phyloP scores from a whole-genome alignment of 2,113 vertebrate species.

The Scortum barcoo region DNA sequence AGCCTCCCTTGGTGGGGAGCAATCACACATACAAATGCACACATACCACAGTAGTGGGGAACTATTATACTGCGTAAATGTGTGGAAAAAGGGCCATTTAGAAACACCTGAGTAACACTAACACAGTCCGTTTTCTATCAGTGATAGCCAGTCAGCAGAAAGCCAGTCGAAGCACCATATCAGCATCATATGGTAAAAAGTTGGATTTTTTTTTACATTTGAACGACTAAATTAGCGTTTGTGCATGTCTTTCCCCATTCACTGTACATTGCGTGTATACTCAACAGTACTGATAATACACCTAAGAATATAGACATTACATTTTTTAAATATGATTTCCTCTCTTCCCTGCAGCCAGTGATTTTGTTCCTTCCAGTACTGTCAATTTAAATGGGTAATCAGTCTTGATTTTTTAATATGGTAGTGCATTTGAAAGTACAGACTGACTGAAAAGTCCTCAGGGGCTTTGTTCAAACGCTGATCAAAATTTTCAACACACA shows the following conservation, averaged over 20 bases:
- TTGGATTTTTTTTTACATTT: neutral
- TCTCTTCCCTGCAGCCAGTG: neutral
- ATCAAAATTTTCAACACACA: constrained; percentile 33
- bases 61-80: constrained; percentile 21
- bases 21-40: constrained; percentile 38
- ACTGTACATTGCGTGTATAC: neutral
- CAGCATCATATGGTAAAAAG: neutral
- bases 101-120: constrained; percentile 7
- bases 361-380: neutral
- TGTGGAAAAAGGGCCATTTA: constrained; percentile 33
- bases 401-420: constrained; percentile 4
- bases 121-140: neutral
- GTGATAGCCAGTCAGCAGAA: neutral
- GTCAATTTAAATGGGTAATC: constrained; percentile 1
- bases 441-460: constrained; percentile 48
- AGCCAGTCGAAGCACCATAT: neutral
- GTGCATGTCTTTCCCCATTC: neutral
- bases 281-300: neutral
- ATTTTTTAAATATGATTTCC: neutral
- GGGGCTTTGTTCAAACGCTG: constrained; percentile 36
- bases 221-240: neutral
- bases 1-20: constrained; percentile 67
- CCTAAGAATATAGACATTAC: neutral
- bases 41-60: constrained; percentile 16
- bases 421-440: constrained; percentile 37